Evolutionary conservation across 1,140 invertebrate genomes (phyloP), one percentile per base, ranked within the genome.

Genomic region (Calosoma granatense): DNA sequence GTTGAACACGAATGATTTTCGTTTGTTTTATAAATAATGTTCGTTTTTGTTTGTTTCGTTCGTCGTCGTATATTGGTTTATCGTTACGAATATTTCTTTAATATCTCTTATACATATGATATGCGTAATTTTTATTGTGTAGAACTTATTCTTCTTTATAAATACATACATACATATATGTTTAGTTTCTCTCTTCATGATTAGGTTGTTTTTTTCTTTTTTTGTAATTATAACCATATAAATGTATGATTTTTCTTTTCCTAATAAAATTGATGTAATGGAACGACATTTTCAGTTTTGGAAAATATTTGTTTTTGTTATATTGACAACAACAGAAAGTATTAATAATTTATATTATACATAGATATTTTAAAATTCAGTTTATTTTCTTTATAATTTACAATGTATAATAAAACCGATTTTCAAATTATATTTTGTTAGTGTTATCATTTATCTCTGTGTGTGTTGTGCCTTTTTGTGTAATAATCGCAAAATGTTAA

Each of bases 251-350:
- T 47, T 30, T 47, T 17, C 15, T 47, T 47, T 47, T 47, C 41
- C 41, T 47, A 47, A 47, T 47, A 47, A 47, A 47, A 47, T 47
- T 47, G 41, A 47, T 47, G 41, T 47, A 47, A 47, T 47, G 17
- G 17, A 47, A 47, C 3, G n/a, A 36, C 26, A 36, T 9, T 36
- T 36, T n/a, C n/a, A n/a, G n/a, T n/a, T n/a, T n/a, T n/a, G n/a
- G n/a, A n/a, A n/a, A n/a, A n/a, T n/a, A n/a, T n/a, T n/a, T n/a
- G n/a, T n/a, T n/a, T n/a, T n/a, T n/a, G n/a, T n/a, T n/a, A n/a
- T n/a, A n/a, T n/a, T n/a, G n/a, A n/a, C n/a, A n/a, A n/a, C n/a
- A n/a, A n/a, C n/a, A n/a, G n/a, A n/a, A n/a, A n/a, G n/a, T n/a
- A n/a, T n/a, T n/a, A n/a, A n/a, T n/a, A n/a, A n/a, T n/a, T n/a